A percentile compares a stretch with the other conserved stretches of the same genome.
phyloP scores from a whole-genome alignment of 2,888 invertebrate genomes.

The Parthenolecanium corni region DNA sequence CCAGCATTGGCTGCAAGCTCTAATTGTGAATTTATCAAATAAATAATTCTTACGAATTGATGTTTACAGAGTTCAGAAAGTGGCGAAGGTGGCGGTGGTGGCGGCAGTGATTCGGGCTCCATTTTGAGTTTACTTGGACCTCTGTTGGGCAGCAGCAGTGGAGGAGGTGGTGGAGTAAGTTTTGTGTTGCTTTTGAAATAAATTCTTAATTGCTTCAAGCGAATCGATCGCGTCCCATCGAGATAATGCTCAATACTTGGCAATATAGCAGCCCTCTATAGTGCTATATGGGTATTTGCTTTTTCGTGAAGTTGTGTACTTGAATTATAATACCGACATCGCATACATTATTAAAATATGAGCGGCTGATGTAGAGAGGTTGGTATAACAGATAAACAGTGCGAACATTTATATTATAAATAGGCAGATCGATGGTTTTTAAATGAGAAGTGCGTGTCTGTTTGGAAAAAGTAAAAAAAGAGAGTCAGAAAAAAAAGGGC shows the following conservation, averaged over 20 bases:
- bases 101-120: conserved; percentile 29
- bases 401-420: neutral
- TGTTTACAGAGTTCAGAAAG: conserved; percentile 9
- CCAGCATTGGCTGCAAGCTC: too few relatives aligned
- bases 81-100: conserved; percentile 18
- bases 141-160: conserved; percentile 30
- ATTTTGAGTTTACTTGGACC: conserved; percentile 30
- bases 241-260: neutral
- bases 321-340: too few relatives aligned
- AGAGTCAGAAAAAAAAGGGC: too few relatives aligned
- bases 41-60: too few relatives aligned
- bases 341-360: too few relatives aligned
- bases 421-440: conserved; percentile 1
- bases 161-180: conserved; percentile 19
- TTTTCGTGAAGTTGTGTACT: too few relatives aligned
- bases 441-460: conserved; percentile 19
- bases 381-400: too few relatives aligned
- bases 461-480: neutral
- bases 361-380: neutral
- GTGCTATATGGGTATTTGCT: too few relatives aligned
- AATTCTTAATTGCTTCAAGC: neutral
- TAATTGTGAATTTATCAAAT: too few relatives aligned
- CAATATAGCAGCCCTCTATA: too few relatives aligned
- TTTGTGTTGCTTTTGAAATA: neutral
- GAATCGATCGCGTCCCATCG: neutral